These are phyloP conservation scores for Tachysurus vachellii DNA, from an alignment of 2,113 vertebrate genomes.

Conservation along the genomic window DNA sequence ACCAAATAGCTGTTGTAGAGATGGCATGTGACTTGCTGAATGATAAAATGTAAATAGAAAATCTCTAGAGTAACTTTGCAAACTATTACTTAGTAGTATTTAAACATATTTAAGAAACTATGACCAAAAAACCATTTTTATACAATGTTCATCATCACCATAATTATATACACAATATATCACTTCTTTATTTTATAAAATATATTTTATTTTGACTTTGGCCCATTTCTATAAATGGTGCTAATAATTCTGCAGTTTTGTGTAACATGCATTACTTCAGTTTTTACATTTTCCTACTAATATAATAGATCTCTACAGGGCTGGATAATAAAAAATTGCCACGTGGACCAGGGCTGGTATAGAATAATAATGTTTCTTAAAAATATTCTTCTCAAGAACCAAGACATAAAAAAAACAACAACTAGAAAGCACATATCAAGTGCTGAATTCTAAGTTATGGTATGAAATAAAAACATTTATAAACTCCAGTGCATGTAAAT, in stretches of 20 bases:
- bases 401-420: no score
- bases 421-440: background rate
- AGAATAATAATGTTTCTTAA: background rate
- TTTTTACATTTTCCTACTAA: no score
- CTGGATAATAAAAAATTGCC: no score
- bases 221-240: no score
- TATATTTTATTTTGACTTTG: background rate
- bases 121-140: background rate
- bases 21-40: background rate
- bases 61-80: background rate
- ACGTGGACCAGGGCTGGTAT: no score
- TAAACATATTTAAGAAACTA: background rate
- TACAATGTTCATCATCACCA: background rate
- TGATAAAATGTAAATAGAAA: background rate
- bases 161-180: background rate
- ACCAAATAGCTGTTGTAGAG: background rate
- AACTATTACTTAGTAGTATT: background rate
- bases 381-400: background rate
- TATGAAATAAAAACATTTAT: background rate
- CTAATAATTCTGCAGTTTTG: no score
- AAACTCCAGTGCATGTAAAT: no score
- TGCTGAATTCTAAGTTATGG: background rate
- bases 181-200: background rate
- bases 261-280: no score
- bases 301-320: no score